These are phyloP conservation scores for Spisula subtruncata DNA, from an alignment of 2,888 invertebrate species.

Conservation along the genomic window DNA sequence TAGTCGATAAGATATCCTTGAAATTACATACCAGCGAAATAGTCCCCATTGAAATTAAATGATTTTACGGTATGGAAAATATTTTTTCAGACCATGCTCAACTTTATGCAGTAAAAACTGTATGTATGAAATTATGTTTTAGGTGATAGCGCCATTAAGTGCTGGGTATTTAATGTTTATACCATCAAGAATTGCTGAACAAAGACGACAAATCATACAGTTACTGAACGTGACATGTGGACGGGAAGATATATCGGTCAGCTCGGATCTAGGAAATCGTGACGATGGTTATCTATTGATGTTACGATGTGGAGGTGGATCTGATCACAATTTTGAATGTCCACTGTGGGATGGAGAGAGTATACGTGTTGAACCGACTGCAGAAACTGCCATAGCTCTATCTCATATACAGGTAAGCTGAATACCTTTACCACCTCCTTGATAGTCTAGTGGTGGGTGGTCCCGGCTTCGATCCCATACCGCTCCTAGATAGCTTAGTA, in stretches of 20 bases:
- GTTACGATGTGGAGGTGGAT: slow-evolving; percentile 82
- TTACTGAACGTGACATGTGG: slow-evolving; percentile 88
- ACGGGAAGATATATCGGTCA: slow-evolving; percentile 82
- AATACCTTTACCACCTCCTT: neutral
- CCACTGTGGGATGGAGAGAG: slow-evolving; percentile 86
- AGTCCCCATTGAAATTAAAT: no score
- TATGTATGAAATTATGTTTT: neutral
- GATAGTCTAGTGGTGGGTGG: no score
- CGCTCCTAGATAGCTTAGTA: no score
- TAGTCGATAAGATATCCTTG: no score
- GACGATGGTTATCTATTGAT: slow-evolving; percentile 87
- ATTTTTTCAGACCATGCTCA: no score
- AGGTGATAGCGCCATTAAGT: slow-evolving; percentile 74
- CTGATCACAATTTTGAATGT: slow-evolving; percentile 74
- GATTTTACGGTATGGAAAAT: no score
- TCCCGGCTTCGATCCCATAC: no score
- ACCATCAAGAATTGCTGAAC: slow-evolving; percentile 85
- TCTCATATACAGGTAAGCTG: slow-evolving; percentile 87
- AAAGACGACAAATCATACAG: slow-evolving; percentile 87
- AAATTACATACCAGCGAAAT: no score
- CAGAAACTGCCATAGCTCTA: slow-evolving; percentile 88
- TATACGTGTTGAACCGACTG: slow-evolving; percentile 88
- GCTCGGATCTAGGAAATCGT: slow-evolving; percentile 61
- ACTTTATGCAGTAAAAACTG: neutral
- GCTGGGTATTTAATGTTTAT: slow-evolving; percentile 88